Evolutionary conservation across 2,888 invertebrate genomes (phyloP).

Genomic region (Sericinus montela): DNA sequence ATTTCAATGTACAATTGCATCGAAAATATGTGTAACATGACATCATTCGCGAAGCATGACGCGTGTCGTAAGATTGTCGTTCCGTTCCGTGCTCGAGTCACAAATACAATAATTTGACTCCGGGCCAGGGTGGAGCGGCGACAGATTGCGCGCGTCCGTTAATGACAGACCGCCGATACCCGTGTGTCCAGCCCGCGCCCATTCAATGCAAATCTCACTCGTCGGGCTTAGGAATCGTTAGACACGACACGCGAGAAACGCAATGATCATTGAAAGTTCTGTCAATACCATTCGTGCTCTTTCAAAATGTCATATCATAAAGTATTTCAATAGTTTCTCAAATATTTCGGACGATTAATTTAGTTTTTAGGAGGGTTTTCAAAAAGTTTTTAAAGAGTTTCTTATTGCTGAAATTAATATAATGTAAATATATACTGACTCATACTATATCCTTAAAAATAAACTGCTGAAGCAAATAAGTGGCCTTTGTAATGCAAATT

Average conservation of each 20-base stretch:
- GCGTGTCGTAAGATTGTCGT: slow-evolving; percentile 50
- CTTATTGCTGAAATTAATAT: too few species aligned
- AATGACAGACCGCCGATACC: slow-evolving; percentile 69
- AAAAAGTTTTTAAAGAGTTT: too few species aligned
- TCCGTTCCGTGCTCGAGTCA: slow-evolving; percentile 32
- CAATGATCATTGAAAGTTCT: background rate
- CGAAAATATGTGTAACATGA: slow-evolving; percentile 33
- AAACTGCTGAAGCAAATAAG: too few species aligned
- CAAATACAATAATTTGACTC: slow-evolving; percentile 69
- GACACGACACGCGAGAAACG: slow-evolving; percentile 32
- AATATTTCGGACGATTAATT: too few species aligned
- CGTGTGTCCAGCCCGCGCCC: slow-evolving; percentile 66
- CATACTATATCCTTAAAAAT: too few species aligned
- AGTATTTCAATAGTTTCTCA: too few species aligned
- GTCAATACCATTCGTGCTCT: background rate
- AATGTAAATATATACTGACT: too few species aligned
- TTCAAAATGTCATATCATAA: background rate
- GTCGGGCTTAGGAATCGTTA: slow-evolving; percentile 43
- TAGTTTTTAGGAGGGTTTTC: too few species aligned
- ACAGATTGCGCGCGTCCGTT: slow-evolving; percentile 62
- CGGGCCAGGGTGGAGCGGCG: slow-evolving; percentile 56
- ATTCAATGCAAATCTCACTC: slow-evolving; percentile 69
- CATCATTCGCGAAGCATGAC: slow-evolving; percentile 14
- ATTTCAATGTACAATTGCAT: slow-evolving; percentile 38
- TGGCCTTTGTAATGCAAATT: too few species aligned